Evolutionary conservation across 2,113 vertebrate species (phyloP).

Genomic region (Oxygymnocypris stewartii): DNA sequence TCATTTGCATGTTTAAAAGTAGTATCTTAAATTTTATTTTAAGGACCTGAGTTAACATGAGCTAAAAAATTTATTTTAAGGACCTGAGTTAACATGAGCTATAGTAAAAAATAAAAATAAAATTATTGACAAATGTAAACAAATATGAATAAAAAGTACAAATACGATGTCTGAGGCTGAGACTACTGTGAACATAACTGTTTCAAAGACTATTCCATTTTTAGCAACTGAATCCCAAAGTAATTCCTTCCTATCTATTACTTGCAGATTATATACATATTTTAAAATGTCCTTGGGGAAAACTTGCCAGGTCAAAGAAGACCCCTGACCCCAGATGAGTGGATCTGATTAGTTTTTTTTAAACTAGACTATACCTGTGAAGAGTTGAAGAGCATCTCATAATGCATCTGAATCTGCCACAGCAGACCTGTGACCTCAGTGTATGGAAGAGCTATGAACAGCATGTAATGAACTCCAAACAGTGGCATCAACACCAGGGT

Average conservation of each 20-base stretch:
- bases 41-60: too few relatives aligned
- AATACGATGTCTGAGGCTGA: too few relatives aligned
- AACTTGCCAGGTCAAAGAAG: background rate
- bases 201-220: background rate
- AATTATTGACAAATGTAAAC: background rate
- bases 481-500: slow-evolving; percentile 83
- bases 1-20: too few relatives aligned
- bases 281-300: background rate
- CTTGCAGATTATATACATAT: background rate
- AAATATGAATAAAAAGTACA: background rate
- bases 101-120: too few relatives aligned
- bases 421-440: slow-evolving; percentile 78
- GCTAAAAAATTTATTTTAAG: too few relatives aligned
- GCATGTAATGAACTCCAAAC: slow-evolving; percentile 84
- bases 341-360: background rate
- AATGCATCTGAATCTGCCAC: slow-evolving; percentile 87
- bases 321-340: background rate
- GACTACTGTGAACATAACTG: background rate
- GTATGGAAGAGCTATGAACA: slow-evolving; percentile 84
- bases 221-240: background rate
- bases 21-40: too few relatives aligned
- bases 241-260: background rate
- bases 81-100: too few relatives aligned
- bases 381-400: slow-evolving; percentile 86
- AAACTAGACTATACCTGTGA: slow-evolving; percentile 72